phyloP scores from a whole-genome alignment of 2,797 vertebrate genomes.

The Crenuchus spilurus region DNA sequence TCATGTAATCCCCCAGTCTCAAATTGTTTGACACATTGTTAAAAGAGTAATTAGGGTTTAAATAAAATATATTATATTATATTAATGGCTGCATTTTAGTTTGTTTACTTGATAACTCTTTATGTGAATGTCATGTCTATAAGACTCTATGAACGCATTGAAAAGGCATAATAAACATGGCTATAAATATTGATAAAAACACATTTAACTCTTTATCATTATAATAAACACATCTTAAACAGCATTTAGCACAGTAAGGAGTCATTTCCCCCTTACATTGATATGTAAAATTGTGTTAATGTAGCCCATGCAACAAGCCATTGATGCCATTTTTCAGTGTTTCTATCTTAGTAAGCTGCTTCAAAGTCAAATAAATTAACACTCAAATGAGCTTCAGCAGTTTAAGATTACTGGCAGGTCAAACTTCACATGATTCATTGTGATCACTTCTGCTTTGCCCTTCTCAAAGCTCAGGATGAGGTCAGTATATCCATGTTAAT shows the following conservation, averaged over 20 bases:
- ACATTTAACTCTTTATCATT: too few species aligned
- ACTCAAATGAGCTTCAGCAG: background rate
- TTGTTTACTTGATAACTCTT: background rate
- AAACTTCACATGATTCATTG: constrained; percentile 7
- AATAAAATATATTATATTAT: background rate
- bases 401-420: constrained; percentile 5
- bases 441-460: constrained; percentile 8
- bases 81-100: background rate
- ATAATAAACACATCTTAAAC: too few species aligned
- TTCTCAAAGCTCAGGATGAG: background rate
- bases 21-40: too few species aligned
- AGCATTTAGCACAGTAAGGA: too few species aligned
- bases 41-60: background rate
- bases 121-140: too few species aligned
- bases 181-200: too few species aligned
- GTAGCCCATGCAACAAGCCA: too few species aligned
- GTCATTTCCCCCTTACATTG: too few species aligned
- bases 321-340: background rate
- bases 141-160: too few species aligned
- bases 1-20: too few species aligned
- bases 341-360: background rate
- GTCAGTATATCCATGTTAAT: constrained; percentile 1
- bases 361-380: background rate
- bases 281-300: too few species aligned
- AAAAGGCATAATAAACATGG: too few species aligned